Conservation (phyloP, 2,797 vertebrate species). For the Gephyroberyx darwinii region DNA sequence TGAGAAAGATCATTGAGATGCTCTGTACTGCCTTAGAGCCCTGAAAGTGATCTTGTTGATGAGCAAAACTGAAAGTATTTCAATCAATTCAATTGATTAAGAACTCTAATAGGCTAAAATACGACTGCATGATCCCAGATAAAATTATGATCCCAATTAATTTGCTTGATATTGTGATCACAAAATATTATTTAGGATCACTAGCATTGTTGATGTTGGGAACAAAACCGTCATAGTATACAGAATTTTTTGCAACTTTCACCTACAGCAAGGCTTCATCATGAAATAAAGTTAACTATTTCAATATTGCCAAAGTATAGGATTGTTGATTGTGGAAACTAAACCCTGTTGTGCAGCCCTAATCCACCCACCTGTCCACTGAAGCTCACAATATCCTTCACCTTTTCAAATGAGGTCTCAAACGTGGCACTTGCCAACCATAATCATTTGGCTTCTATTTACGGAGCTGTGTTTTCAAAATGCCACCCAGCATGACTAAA, state of each 20-base stretch:
- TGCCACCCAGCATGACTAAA: constrained; percentile 36
- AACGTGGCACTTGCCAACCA: constrained; percentile 1
- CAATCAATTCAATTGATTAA: too few species aligned
- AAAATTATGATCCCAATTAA: not conserved
- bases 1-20: constrained; percentile 1
- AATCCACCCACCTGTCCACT: not conserved
- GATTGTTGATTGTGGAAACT: too few species aligned
- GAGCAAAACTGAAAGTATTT: not conserved
- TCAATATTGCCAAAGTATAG: not conserved
- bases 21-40: not conserved
- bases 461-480: constrained; percentile 46
- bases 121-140: not conserved
- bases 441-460: constrained; percentile 40
- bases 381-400: not conserved
- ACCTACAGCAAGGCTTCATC: not conserved
- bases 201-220: not conserved
- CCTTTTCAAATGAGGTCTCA: not conserved
- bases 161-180: not conserved
- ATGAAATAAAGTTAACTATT: not conserved
- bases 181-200: not conserved
- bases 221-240: not conserved
- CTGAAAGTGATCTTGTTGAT: constrained; percentile 3
- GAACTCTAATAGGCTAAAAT: constrained; percentile 2
- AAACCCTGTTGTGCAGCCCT: not conserved
- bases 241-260: not conserved